These are phyloP conservation scores for Pipra filicauda DNA, from an alignment of 2,113 vertebrate genomes.

Conservation along the genomic window DNA sequence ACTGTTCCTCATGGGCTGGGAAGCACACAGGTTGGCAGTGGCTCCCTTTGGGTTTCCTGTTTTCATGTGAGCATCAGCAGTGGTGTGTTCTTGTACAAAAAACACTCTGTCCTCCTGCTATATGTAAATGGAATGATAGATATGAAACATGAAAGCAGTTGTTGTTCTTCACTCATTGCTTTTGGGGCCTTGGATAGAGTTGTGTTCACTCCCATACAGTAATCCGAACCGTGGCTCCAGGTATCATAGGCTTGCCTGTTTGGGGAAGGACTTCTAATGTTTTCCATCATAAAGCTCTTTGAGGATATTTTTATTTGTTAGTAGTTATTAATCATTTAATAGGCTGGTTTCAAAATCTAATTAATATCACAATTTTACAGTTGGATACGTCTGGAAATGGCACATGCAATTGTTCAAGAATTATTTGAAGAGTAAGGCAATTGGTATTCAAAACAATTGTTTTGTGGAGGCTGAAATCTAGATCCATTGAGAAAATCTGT, in stretches of 20 bases:
- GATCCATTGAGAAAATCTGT: background rate
- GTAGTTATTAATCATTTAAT: background rate
- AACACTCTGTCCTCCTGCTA: background rate
- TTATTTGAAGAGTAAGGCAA: background rate
- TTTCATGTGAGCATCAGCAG: background rate
- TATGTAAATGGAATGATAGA: background rate
- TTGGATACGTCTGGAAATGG: background rate
- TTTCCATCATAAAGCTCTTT: background rate
- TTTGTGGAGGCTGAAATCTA: background rate
- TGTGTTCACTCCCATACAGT: accelerated
- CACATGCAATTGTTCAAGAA: background rate
- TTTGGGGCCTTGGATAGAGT: background rate
- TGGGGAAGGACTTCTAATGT: background rate
- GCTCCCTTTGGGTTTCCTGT: background rate
- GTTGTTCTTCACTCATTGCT: background rate
- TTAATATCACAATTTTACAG: background rate
- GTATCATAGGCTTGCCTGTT: accelerated
- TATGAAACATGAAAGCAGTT: background rate
- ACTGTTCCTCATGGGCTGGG: background rate
- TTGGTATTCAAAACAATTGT: background rate
- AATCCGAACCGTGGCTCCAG: accelerated
- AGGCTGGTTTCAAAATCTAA: background rate
- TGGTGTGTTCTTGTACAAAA: background rate
- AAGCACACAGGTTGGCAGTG: background rate
- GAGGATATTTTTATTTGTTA: background rate